Base-by-base conservation (phyloP, 2,888 invertebrate species). In the Cosmia pyralina region DNA sequence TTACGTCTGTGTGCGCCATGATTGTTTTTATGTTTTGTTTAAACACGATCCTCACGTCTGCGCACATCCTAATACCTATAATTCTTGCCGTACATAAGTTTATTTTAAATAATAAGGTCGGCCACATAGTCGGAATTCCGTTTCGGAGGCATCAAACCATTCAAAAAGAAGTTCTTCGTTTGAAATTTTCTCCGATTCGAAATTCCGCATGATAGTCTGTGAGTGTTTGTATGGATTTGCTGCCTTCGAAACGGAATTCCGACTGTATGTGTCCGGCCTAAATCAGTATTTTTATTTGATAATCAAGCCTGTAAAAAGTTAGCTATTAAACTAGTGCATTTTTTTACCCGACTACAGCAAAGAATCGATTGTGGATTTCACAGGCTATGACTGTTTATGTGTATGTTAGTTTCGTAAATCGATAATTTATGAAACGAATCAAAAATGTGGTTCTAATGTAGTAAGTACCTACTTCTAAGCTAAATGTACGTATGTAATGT, bases 271-370 rank as follows among this genome's bases (percentile, higher is more conserved):
- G 28, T 1, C 28, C 28, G 28, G 28, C 28, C n/a, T n/a, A n/a
- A n/a, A n/a, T n/a, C 28, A 28, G 28, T 69, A 44, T 69, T 70
- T 46, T n/a, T 52, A n/a, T 52, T 63, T 17, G 1, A 7, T 52
- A n/a, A 15, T 6, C 34, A 50, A 52, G 64, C n/a, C 6, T n/a
- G 11, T n/a, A 38, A 64, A 34, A 15, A 1, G 4, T 1, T 46
- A 34, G 5, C 19, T 28, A 46, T 46, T 7, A 44, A 34, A 34
- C 48, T 15, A 28, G 6, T 70, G 38, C 13, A 46, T 55, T 2
- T 4, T 55, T 46, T 55, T 70, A 15, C 11, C 34, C 10, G n/a
- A 48, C 15, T 71, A 41, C 7, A 28, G n/a, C 13, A 17, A n/a
- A 57, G 0, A n/a, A 58, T 4, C 8, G 48, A 28, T 44, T 57